phyloP scores from a whole-genome alignment of 2,113 vertebrate genomes.

The Ailuropoda melanoleuca region DNA sequence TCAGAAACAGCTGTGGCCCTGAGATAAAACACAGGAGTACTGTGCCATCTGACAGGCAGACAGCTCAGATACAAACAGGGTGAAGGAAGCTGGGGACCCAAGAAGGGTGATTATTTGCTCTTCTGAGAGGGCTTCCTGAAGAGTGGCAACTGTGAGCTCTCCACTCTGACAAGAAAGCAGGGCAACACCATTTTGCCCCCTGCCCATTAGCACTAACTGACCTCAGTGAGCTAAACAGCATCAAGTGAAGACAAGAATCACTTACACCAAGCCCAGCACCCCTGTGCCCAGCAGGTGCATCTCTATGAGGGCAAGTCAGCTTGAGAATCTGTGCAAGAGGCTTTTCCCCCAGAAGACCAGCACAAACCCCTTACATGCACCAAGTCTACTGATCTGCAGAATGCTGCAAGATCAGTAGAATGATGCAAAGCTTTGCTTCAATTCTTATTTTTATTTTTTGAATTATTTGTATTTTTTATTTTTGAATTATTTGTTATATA shows the following conservation, averaged over 20 bases:
- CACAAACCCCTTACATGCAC: neutral
- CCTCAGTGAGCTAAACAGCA: neutral
- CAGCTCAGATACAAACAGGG: no score
- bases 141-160: no score
- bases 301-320: neutral
- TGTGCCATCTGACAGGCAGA: no score
- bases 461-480: neutral
- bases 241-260: neutral
- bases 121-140: no score
- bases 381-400: neutral
- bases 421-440: neutral
- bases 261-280: neutral
- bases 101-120: no score
- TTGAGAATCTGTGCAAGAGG: neutral
- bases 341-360: neutral
- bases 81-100: no score
- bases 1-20: neutral
- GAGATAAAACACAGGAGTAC: neutral
- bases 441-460: neutral
- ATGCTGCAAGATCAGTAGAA: neutral
- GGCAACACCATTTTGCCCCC: no score
- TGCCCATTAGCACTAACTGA: no score
- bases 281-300: neutral
- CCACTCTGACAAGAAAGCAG: no score
- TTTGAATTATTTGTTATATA: neutral